A percentile compares a stretch with the other conserved stretches of the same genome.
Evolutionary conservation across 2,888 invertebrate species (phyloP).

Genomic region (Reticulitermes lucifugus): DNA sequence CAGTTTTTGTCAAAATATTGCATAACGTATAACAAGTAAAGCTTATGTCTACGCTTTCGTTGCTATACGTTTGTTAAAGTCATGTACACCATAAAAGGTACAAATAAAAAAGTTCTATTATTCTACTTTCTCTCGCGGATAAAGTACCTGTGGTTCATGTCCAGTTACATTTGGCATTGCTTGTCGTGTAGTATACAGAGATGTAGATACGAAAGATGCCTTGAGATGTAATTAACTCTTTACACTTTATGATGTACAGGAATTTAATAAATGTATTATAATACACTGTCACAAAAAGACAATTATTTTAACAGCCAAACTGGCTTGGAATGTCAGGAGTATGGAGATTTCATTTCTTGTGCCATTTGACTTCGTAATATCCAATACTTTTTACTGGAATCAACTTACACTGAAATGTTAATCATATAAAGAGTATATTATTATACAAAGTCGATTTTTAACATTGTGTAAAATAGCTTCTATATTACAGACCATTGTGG

Average conservation of each 20-base stretch:
- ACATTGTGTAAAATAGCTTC: conserved; percentile 45
- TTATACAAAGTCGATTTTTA: conserved; percentile 43
- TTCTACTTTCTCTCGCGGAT: not conserved
- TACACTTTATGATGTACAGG: not conserved
- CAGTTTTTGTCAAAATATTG: conserved; percentile 26
- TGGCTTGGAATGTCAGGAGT: conserved; percentile 15
- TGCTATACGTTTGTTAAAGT: conserved; percentile 28
- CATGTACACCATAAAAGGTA: conserved; percentile 29
- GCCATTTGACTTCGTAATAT: not conserved
- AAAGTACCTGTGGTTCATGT: not conserved
- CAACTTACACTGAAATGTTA: not conserved
- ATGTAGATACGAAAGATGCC: not conserved
- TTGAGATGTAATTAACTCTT: not conserved
- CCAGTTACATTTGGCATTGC: not conserved
- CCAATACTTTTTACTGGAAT: not conserved
- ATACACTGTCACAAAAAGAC: conserved; percentile 17
- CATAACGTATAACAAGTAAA: conserved; percentile 23
- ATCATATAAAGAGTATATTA: conserved; percentile 42
- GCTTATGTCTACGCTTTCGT: not conserved
- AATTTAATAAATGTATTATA: not conserved
- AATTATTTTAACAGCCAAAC: not conserved
- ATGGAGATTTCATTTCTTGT: not conserved
- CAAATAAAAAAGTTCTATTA: not conserved
- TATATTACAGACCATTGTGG: conserved; percentile 41
- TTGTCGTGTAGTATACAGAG: not conserved